A percentile compares a stretch with the other conserved stretches of the same genome.
Evolutionary conservation across 2,888 invertebrate species (phyloP).

Genomic region (Volucella zonaria): DNA sequence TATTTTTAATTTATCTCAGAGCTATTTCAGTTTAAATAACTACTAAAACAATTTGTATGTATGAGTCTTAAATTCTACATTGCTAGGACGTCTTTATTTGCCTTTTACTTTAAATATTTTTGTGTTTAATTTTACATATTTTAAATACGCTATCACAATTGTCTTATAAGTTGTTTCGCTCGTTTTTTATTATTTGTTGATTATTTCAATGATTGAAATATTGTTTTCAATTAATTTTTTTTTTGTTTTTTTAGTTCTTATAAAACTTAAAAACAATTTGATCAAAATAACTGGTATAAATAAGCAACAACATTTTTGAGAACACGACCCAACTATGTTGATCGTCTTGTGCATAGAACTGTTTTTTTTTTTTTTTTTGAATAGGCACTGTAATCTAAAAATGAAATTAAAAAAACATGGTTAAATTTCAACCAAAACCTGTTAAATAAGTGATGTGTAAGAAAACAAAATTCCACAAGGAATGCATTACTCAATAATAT

Average conservation of each 20-base stretch:
- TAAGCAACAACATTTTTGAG: conserved; percentile 1
- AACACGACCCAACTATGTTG: conserved; percentile 21
- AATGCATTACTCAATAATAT: neutral
- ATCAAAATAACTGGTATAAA: conserved; percentile 5
- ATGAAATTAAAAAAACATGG: neutral
- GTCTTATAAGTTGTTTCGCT: conserved; percentile 56
- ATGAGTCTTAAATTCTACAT: conserved; percentile 34
- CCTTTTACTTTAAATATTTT: conserved; percentile 54
- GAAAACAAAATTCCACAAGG: neutral
- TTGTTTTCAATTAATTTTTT: neutral
- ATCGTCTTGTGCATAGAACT: conserved; percentile 40
- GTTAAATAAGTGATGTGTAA: neutral
- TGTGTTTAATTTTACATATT: conserved; percentile 51
- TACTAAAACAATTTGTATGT: conserved; percentile 19
- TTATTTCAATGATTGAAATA: conserved; percentile 7
- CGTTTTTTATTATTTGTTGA: conserved; percentile 20
- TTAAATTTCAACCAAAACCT: neutral
- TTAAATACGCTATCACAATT: conserved; percentile 70
- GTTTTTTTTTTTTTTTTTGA: conserved; percentile 25
- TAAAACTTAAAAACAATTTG: conserved; percentile 18
- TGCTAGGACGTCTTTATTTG: conserved; percentile 60
- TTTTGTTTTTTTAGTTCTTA: neutral
- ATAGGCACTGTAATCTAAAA: conserved; percentile 40
- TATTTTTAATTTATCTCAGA: neutral
- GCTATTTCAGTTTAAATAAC: neutral